Evolutionary conservation across 2,113 vertebrate genomes (phyloP).

Genomic region (Hydrolagus affinis): DNA sequence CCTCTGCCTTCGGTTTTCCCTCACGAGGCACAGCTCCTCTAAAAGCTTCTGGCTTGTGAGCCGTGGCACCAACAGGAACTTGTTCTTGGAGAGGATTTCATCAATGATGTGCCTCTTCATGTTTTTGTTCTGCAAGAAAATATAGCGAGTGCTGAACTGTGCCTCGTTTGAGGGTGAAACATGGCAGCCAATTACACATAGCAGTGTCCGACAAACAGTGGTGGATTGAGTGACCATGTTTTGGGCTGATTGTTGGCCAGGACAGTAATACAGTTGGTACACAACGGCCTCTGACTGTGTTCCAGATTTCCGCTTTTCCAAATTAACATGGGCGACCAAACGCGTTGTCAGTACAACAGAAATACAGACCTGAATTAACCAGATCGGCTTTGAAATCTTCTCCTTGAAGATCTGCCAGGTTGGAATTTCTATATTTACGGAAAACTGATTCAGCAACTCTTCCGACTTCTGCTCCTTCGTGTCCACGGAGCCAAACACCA

Average conservation of each 20-base stretch:
- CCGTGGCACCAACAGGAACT: slow-evolving; percentile 76
- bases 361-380: slow-evolving; percentile 75
- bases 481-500: slow-evolving; percentile 85
- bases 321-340: too few species aligned
- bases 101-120: slow-evolving; percentile 89
- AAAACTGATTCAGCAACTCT: slow-evolving; percentile 71
- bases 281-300: too few species aligned
- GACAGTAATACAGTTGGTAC: too few species aligned
- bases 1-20: slow-evolving; percentile 83
- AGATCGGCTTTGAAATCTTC: slow-evolving; percentile 67
- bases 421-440: slow-evolving; percentile 75
- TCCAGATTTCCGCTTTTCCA: too few species aligned
- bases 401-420: slow-evolving; percentile 89
- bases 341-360: background rate
- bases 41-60: slow-evolving; percentile 87
- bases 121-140: slow-evolving; percentile 64
- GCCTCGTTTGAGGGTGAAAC: background rate
- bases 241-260: too few species aligned
- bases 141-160: slow-evolving; percentile 24
- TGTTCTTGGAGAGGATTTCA: slow-evolving; percentile 86
- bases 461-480: slow-evolving; percentile 68
- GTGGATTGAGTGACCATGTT: too few species aligned
- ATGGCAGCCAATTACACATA: too few species aligned
- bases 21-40: slow-evolving; percentile 84
- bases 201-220: too few species aligned